phyloP scores from a whole-genome alignment of 2,797 vertebrate species.

The Columba guinea region DNA sequence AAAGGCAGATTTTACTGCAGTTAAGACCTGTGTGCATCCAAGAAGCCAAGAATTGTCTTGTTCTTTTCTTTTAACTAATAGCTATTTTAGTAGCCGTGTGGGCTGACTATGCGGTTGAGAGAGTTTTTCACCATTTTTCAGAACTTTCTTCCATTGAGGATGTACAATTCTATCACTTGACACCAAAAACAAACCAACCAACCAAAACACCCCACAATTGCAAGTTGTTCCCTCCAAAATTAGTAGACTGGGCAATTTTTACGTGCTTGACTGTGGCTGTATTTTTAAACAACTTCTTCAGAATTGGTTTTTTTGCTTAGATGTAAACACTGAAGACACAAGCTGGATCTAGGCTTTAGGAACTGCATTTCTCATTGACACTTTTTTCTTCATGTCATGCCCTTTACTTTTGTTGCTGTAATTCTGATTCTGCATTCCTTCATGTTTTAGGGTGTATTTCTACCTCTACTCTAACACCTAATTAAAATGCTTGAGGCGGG shows the following conservation, averaged over 20 bases:
- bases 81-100: background rate
- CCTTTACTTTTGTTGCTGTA: background rate
- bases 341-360: background rate
- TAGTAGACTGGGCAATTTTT: background rate
- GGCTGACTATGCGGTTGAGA: background rate
- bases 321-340: background rate
- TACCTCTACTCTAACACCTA: background rate
- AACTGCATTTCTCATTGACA: background rate
- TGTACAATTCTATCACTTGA: background rate
- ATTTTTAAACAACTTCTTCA: background rate
- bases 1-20: background rate
- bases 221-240: background rate
- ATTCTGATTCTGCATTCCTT: background rate
- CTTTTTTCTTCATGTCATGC: background rate
- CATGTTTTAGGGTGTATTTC: background rate
- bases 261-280: rapidly evolving
- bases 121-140: background rate
- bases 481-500: background rate
- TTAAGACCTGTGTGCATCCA: background rate
- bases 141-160: background rate
- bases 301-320: background rate
- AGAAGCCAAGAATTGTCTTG: background rate
- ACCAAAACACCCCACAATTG: rapidly evolving
- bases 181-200: background rate
- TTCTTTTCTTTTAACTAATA: background rate